Base-by-base conservation (phyloP, 2,113 vertebrate species). In the Bostrychus sinensis region DNA sequence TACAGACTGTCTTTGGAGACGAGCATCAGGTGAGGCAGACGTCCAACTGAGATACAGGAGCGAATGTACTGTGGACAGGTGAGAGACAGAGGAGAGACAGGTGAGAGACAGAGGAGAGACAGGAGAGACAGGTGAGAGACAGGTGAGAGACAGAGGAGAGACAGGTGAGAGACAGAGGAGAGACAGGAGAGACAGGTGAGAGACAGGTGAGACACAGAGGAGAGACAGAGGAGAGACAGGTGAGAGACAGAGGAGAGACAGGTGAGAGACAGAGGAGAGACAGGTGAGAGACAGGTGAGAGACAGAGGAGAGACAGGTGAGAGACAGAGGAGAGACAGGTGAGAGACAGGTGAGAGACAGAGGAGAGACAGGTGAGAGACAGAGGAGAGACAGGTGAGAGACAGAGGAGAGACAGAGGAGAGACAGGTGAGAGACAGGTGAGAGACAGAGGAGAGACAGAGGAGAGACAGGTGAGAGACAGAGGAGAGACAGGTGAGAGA, bases 301-400 rank as follows among this genome's bases (percentile, higher is more conserved):
- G n/a, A n/a, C n/a, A n/a, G n/a, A n/a, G n/a, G n/a, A n/a, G n/a
- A 91, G 61, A 93, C 92, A 7, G 93, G 75, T 92, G 93, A 93
- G 46, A 93, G 84, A 74, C 92, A 91, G 13, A 92, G 93, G 36
- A 93, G 81, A 42, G 90, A 4, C 87, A 88, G 0, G 92, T 78
- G 83, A 88, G 53, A 93, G 91, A 50, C 91, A 93, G 46, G 90
- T 89, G 1, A 89, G 82, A 41, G 38, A 41, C 6, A 4, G 13
- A 14, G 4, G 17, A 23, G 22, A 62, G 17, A 41, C 13, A 25
- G 34, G 57, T 7, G 38, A 71, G 32, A 32, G 22, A 17, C n/a
- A n/a, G n/a, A n/a, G n/a, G 1, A 13, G 13, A 41, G 39, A 41
- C 39, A 16, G 39, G 39, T 2, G n/a, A 32, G 17, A n/a, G 9